Conservation (phyloP, 2,888 invertebrate species). For the Lithophane socia region DNA sequence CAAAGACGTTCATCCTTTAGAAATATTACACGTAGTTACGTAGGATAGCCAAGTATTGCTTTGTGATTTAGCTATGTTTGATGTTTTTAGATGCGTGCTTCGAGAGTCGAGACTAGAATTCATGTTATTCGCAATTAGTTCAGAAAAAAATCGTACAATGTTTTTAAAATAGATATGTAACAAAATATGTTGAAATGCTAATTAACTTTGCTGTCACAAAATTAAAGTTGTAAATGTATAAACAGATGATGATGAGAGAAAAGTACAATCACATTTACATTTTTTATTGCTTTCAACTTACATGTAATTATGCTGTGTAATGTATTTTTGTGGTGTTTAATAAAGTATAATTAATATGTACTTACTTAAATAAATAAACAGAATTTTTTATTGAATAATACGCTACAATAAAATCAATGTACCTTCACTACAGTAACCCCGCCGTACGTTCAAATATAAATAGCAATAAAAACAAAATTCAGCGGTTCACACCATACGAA, state of each 20-base stretch:
- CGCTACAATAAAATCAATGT: constrained; percentile 41
- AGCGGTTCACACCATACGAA: constrained; percentile 66
- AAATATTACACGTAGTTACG: constrained; percentile 68
- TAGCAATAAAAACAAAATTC: constrained; percentile 64
- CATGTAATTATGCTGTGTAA: neutral
- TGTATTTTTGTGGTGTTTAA: too few relatives aligned
- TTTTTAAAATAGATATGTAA: neutral
- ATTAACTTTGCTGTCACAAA: neutral
- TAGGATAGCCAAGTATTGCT: constrained; percentile 59
- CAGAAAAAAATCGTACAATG: neutral
- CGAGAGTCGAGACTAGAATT: constrained; percentile 8
- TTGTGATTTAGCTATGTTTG: constrained; percentile 44
- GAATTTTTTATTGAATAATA: constrained; percentile 31
- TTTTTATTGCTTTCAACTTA: constrained; percentile 1
- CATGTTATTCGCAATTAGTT: neutral
- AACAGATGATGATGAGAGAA: neutral
- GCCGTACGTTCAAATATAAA: constrained; percentile 55
- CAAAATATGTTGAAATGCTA: neutral
- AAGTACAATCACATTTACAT: neutral
- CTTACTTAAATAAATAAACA: neutral
- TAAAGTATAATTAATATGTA: too few relatives aligned
- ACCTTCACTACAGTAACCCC: constrained; percentile 15
- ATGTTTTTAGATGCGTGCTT: constrained; percentile 27
- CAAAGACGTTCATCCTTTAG: constrained; percentile 71
- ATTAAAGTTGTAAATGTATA: neutral